A percentile compares a stretch with the other conserved stretches of the same genome.
phyloP scores from a whole-genome alignment of 1,140 invertebrate species.

The Galendromus occidentalis region DNA sequence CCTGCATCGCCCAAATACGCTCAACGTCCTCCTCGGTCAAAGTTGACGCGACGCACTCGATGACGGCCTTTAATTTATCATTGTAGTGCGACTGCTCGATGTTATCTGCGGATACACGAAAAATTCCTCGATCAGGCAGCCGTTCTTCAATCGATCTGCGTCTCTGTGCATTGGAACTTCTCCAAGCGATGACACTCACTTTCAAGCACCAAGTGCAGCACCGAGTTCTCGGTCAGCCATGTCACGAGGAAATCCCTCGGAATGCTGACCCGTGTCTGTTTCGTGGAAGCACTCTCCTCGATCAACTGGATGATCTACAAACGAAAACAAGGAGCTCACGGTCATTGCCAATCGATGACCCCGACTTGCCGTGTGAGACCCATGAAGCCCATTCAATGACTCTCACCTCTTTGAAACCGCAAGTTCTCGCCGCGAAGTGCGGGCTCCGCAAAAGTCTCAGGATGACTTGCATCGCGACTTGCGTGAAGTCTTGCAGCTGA shows the following conservation, averaged over 20 bases:
- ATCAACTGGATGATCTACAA: conserved; percentile 31
- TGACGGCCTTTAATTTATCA: conserved; percentile 6
- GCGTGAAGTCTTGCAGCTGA: conserved; percentile 28
- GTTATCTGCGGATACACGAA: neutral
- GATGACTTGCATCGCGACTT: conserved; percentile 31
- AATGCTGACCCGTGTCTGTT: conserved; percentile 26
- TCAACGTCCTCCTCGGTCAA: neutral
- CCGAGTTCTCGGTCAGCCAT: conserved; percentile 33
- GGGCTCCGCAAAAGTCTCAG: conserved; percentile 35
- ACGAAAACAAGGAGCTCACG: neutral
- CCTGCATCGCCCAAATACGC: conserved; percentile 21
- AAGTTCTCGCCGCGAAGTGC: conserved; percentile 37
- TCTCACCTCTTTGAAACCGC: conserved; percentile 35
- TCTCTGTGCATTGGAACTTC: neutral
- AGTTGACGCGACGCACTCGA: conserved; percentile 5
- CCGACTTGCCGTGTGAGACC: neutral
- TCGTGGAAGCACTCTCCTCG: conserved; percentile 28
- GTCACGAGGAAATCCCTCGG: conserved; percentile 29
- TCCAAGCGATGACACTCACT: conserved; percentile 23
- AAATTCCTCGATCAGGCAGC: neutral
- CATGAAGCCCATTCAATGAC: neutral
- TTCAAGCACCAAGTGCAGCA: conserved; percentile 34
- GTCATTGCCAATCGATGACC: neutral
- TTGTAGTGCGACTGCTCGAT: neutral
- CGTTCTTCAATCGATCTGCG: neutral